Evolutionary conservation across 1,140 invertebrate genomes (phyloP), one percentile per base, ranked within the genome.

Genomic region (Drosophila tropicalis): DNA sequence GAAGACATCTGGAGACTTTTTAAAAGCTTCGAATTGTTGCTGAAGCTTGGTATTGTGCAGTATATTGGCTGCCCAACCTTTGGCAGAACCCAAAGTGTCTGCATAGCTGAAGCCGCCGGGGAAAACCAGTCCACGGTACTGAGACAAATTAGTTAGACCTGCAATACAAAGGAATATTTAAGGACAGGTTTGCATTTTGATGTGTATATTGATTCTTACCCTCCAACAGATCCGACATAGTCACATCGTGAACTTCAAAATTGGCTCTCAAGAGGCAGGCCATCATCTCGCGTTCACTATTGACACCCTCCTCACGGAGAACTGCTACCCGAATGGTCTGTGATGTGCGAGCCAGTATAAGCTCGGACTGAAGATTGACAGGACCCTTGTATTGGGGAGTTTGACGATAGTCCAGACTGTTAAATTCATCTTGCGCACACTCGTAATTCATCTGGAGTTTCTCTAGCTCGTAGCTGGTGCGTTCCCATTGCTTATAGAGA

Each of bases 31-130:
- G 54, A 99, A 95, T 84, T 98, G 97, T 5, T 92, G 84, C 64
- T 92, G 92, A 2, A 96, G 86, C 40, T 94, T 93, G 22, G 94
- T 93, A 63, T 94, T 94, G 91, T 97, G 98, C 4, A 96, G 87
- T 13, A 99, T 95, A 79, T 96, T 96, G 0, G 97, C 98, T 2
- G 98, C 98, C 98, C 98, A 99, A 15, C 98, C 98, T 94, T 98
- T 99, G 0, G 97, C 98, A 1, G 98, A 99, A 1, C 98, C 98
- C 39, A 99, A 93, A 1, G 99, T 98, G 93, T 99, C 98, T 39
- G 98, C 98, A 93, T 99, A 99, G 92, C 98, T 99, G 91, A 99
- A 99, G 13, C 98, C 98, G 44, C 98, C 98, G 3, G 98, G 98
- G 87, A 99, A 99, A 36, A 98, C 95, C 12, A 99, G 80, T 5